These are phyloP conservation scores for Muscina levida DNA, from an alignment of 2,888 invertebrate genomes.

Conservation along the genomic window DNA sequence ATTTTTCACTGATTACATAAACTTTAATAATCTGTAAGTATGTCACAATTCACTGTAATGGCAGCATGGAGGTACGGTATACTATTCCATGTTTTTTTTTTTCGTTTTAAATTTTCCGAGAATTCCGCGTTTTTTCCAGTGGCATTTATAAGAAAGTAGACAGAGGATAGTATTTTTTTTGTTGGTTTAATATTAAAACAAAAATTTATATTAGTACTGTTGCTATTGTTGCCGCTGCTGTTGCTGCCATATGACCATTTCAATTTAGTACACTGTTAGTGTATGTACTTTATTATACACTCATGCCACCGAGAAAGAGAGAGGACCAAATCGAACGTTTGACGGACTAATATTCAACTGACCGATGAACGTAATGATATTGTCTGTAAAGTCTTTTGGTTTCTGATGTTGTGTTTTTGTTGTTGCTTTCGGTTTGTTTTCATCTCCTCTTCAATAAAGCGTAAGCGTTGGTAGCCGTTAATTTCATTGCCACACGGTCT, in stretches of 20 bases:
- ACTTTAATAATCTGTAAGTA: too few relatives aligned
- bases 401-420: conserved; percentile 24
- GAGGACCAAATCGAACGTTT: conserved; percentile 40
- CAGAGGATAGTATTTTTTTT: too few relatives aligned
- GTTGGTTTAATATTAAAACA: too few relatives aligned
- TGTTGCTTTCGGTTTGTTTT: conserved; percentile 19
- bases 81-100: background rate
- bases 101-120: background rate
- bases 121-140: conserved; percentile 11
- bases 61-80: background rate
- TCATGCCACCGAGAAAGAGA: conserved; percentile 41
- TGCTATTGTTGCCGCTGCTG: too few relatives aligned
- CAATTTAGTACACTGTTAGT: background rate
- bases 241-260: background rate
- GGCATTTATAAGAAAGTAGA: background rate
- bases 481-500: conserved; percentile 61
- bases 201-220: too few relatives aligned
- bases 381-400: conserved; percentile 52
- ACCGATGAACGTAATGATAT: conserved; percentile 48
- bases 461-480: conserved; percentile 55
- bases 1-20: too few relatives aligned
- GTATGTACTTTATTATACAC: conserved; percentile 29
- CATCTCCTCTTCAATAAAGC: conserved; percentile 17
- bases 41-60: background rate
- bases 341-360: conserved; percentile 47